phyloP scores from a whole-genome alignment of 2,113 vertebrate genomes.

The Engraulis encrasicolus region DNA sequence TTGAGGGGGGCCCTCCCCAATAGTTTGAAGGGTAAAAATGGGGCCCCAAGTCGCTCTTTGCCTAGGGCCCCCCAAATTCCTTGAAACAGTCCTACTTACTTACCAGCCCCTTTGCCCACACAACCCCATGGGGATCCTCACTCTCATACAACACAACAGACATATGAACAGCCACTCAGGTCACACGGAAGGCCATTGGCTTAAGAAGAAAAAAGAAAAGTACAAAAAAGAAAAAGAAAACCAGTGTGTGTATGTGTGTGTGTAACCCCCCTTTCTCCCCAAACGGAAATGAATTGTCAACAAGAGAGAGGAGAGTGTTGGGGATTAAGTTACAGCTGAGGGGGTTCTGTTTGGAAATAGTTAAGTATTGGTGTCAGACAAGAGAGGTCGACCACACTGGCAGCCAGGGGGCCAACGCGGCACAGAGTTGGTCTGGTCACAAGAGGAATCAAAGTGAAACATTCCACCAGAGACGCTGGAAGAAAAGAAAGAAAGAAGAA shows the following conservation, averaged over 20 bases:
- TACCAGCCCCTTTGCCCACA: background rate
- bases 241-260: too few species aligned
- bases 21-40: too few species aligned
- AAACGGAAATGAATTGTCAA: slow-evolving; percentile 4
- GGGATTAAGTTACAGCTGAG: background rate
- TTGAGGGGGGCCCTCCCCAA: too few species aligned
- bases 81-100: too few species aligned
- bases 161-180: slow-evolving; percentile 1
- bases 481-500: background rate
- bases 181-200: background rate
- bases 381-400: slow-evolving; percentile 2
- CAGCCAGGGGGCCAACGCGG: background rate
- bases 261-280: background rate
- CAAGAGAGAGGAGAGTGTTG: background rate
- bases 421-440: slow-evolving; percentile 5
- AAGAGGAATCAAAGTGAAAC: slow-evolving; percentile 8
- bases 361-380: slow-evolving; percentile 12
- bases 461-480: background rate
- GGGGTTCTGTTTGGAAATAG: slow-evolving; percentile 9
- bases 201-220: too few species aligned
- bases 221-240: too few species aligned
- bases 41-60: too few species aligned
- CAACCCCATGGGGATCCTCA: background rate
- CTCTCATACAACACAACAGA: background rate
- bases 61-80: too few species aligned